Conservation (phyloP, 2,888 invertebrate genomes). For the Euphydryas editha region DNA sequence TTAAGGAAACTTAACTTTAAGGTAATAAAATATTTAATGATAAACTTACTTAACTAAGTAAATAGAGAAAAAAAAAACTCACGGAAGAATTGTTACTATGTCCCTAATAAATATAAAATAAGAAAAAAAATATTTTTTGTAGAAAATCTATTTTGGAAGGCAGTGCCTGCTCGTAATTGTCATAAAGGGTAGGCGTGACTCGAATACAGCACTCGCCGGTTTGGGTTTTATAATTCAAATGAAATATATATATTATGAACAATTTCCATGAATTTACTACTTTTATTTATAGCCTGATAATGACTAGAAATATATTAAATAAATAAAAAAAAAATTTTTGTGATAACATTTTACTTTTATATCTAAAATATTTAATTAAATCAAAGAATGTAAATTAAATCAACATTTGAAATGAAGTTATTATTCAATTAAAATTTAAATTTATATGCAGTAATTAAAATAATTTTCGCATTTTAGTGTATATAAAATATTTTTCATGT, state of each 20-base stretch:
- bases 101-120: slow-evolving; percentile 28
- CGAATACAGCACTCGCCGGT: slow-evolving; percentile 28
- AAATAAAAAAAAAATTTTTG: background rate
- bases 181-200: slow-evolving; percentile 39
- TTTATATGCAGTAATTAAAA: too few species aligned
- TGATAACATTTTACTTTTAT: too few species aligned
- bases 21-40: background rate
- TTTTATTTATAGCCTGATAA: background rate
- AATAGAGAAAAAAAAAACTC: background rate
- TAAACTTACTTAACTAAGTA: background rate
- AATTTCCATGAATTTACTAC: slow-evolving; percentile 21
- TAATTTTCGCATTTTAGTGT: too few species aligned
- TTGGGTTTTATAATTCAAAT: slow-evolving; percentile 23
- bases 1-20: background rate
- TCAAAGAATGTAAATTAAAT: too few species aligned
- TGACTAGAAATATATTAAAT: background rate
- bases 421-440: too few species aligned
- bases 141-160: slow-evolving; percentile 25
- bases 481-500: too few species aligned
- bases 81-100: slow-evolving; percentile 18
- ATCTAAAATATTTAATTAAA: too few species aligned
- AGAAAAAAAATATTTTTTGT: slow-evolving; percentile 15
- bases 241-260: slow-evolving; percentile 20
- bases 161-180: slow-evolving; percentile 31
- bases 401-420: too few species aligned